Evolutionary conservation across 1,140 invertebrate species (phyloP).

Genomic region (Drosophila micromelanica): DNA sequence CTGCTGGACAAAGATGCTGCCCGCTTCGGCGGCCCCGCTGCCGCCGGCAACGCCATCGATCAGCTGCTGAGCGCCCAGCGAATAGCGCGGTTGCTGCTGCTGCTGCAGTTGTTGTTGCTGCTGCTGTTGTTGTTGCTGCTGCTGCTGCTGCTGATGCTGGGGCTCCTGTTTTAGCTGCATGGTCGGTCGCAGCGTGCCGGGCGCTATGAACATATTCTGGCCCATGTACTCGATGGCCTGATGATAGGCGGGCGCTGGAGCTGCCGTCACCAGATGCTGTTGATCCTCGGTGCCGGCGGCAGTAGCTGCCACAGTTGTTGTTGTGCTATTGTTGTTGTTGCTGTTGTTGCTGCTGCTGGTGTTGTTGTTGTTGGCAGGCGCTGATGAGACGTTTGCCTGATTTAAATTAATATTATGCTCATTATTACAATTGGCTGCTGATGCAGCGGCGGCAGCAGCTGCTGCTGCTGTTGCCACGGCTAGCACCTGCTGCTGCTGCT

Average conservation of each 20-base stretch:
- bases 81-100: slow-evolving; percentile 54
- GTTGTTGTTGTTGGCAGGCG: slow-evolving; percentile 38
- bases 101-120: slow-evolving; percentile 53
- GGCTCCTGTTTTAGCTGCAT: slow-evolving; percentile 77
- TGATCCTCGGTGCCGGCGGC: slow-evolving; percentile 35
- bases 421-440: slow-evolving; percentile 73
- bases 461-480: slow-evolving; percentile 46
- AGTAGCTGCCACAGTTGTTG: slow-evolving; percentile 28
- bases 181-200: slow-evolving; percentile 56
- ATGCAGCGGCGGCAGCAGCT: slow-evolving; percentile 49
- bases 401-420: slow-evolving; percentile 83
- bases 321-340: slow-evolving; percentile 29
- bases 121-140: slow-evolving; percentile 51
- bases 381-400: slow-evolving; percentile 62
- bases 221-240: slow-evolving; percentile 78
- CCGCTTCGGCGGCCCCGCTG: slow-evolving; percentile 58
- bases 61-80: slow-evolving; percentile 56
- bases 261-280: slow-evolving; percentile 53
- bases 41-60: slow-evolving; percentile 61
- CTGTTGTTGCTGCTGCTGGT: slow-evolving; percentile 37
- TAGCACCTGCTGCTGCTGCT: slow-evolving; percentile 66
- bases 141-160: slow-evolving; percentile 53
- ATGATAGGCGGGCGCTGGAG: slow-evolving; percentile 62
- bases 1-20: slow-evolving; percentile 77
- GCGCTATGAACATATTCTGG: slow-evolving; percentile 80